Percentiles rank a stretch among this genome's conserved stretches.
Conservation (phyloP, 1,140 invertebrate genomes). For the Ridgeia piscesae region DNA sequence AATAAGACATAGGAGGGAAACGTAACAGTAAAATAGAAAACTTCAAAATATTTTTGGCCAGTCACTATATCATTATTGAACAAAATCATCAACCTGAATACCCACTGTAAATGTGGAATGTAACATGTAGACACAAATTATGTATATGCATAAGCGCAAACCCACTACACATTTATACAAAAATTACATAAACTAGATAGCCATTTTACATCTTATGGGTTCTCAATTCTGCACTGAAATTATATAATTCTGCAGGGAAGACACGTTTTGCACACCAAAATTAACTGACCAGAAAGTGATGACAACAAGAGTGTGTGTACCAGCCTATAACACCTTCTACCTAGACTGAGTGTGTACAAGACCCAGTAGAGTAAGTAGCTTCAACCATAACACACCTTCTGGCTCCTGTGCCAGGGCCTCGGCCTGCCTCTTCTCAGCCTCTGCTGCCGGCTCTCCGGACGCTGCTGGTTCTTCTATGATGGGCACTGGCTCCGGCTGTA, state of each 20-base stretch:
- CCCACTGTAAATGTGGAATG: not conserved
- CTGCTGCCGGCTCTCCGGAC: slow-evolving; percentile 11
- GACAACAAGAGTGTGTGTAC: not conserved
- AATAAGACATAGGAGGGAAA: not conserved
- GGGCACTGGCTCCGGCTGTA: slow-evolving; percentile 27
- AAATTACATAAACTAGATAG: not conserved
- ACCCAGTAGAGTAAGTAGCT: not conserved
- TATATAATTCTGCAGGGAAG: not conserved
- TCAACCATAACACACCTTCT: not conserved
- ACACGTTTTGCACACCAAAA: not conserved
- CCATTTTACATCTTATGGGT: not conserved
- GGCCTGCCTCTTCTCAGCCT: not conserved
- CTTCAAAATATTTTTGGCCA: not conserved
- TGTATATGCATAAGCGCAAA: not conserved
- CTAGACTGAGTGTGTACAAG: not conserved
- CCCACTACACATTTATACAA: not conserved
- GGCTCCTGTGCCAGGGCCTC: slow-evolving; percentile 1
- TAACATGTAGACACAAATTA: too few relatives aligned
- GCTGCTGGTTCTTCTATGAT: slow-evolving; percentile 33
- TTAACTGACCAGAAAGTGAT: not conserved
- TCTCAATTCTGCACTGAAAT: not conserved
- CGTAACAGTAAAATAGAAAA: not conserved
- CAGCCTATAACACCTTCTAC: not conserved
- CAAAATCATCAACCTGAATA: not conserved
- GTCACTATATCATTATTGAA: not conserved